A percentile compares a stretch with the other conserved stretches of the same genome.
Conservation (phyloP, 2,113 vertebrate species). For the Takifugu flavidus region DNA sequence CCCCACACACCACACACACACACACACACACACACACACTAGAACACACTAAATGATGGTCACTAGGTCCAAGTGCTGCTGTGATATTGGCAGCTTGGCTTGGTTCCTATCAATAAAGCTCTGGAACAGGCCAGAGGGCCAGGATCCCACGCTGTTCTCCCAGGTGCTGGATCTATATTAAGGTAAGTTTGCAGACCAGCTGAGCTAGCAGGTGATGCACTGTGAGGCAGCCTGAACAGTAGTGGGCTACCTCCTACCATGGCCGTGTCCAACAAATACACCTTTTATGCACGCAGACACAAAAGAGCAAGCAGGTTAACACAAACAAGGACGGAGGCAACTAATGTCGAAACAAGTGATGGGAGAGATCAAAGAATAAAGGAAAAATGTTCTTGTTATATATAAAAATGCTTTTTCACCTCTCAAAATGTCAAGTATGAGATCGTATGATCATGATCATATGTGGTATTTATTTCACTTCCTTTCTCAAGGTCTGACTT, state of each 20-base stretch:
- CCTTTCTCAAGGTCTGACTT: no score
- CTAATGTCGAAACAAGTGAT: neutral
- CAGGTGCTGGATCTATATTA: constrained; percentile 54
- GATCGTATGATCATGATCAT: no score
- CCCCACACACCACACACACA: neutral
- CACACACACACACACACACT: constrained; percentile 1
- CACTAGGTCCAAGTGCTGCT: constrained; percentile 50
- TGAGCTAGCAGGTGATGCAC: constrained; percentile 46
- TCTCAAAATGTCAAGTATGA: no score
- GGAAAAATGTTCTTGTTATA: neutral
- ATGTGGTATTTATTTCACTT: no score
- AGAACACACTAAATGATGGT: constrained; percentile 30
- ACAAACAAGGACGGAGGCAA: neutral
- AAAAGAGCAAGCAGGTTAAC: neutral
- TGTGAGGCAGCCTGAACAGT: constrained; percentile 40
- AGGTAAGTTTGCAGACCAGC: constrained; percentile 49
- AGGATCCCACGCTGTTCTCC: constrained; percentile 53
- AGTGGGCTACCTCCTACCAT: constrained; percentile 39
- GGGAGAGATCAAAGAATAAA: neutral
- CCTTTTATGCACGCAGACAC: constrained; percentile 31
- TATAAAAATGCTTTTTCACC: neutral
- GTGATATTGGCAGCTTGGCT: constrained; percentile 58
- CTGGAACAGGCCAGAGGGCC: constrained; percentile 44
- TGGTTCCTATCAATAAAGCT: constrained; percentile 57
- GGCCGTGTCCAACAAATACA: constrained; percentile 28